A percentile compares a stretch with the other conserved stretches of the same genome.
These are phyloP conservation scores for Odontophorus gujanensis DNA, from an alignment of 2,113 vertebrate species.

Conservation along the genomic window DNA sequence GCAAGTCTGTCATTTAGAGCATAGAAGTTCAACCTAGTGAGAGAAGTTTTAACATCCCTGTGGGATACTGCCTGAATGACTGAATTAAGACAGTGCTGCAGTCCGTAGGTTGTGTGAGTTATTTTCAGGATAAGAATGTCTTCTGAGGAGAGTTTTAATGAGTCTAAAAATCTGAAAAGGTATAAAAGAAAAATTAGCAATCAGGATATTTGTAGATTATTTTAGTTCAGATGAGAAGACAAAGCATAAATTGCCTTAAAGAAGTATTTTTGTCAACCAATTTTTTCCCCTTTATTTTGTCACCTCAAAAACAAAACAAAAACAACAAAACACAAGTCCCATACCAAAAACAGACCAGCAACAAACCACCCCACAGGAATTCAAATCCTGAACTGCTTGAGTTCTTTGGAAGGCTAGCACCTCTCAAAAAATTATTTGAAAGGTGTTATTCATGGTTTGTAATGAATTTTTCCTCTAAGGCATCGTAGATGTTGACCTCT, in stretches of 20 bases:
- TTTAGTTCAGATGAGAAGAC: not conserved
- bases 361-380: not conserved
- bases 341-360: not conserved
- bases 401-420: not conserved
- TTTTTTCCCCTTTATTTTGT: not conserved
- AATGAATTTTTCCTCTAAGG: not conserved
- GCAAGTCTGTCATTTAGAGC: constrained; percentile 87
- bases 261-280: not conserved
- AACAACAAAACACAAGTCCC: not conserved
- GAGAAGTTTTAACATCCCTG: constrained; percentile 83
- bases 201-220: not conserved
- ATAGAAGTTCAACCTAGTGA: constrained; percentile 88
- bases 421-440: not conserved
- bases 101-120: constrained; percentile 76
- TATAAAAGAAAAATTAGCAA: not conserved
- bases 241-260: not conserved
- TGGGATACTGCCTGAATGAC: constrained; percentile 85
- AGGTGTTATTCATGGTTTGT: not conserved
- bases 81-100: constrained; percentile 85
- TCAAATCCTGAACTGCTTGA: not conserved
- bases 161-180: constrained; percentile 82
- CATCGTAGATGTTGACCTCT: not conserved
- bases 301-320: not conserved
- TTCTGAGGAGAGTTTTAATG: constrained; percentile 82
- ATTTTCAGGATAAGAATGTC: constrained; percentile 81